These are phyloP conservation scores for Bambusicola thoracicus DNA, from an alignment of 2,113 vertebrate genomes.

Conservation along the genomic window DNA sequence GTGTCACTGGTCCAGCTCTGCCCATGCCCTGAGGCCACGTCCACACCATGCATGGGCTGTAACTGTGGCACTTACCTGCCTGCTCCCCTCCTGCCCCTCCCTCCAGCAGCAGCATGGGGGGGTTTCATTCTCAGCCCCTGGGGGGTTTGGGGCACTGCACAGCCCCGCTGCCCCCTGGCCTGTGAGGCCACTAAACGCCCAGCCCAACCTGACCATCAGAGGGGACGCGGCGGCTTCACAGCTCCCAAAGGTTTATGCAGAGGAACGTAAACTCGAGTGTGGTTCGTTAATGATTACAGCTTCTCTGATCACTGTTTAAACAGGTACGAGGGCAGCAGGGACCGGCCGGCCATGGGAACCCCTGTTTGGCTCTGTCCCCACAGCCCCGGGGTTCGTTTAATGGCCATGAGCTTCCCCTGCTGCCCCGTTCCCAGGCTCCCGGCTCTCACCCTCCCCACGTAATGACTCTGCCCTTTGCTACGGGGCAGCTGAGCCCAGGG, in stretches of 20 bases:
- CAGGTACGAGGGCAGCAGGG: neutral
- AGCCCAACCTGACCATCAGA: rapidly evolving
- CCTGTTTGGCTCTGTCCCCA: neutral
- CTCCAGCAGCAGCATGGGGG: rapidly evolving
- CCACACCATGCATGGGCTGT: neutral
- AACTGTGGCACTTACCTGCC: neutral
- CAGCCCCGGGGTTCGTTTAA: neutral
- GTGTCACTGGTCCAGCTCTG: neutral
- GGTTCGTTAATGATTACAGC: slow-evolving; percentile 49
- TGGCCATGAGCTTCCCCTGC: rapidly evolving
- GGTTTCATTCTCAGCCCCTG: neutral
- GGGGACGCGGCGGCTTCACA: neutral
- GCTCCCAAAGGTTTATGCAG: neutral
- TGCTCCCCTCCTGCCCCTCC: neutral
- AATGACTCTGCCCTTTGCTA: neutral
- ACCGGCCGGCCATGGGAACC: neutral
- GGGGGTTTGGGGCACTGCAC: neutral
- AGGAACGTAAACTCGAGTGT: neutral
- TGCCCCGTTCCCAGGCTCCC: neutral
- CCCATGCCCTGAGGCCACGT: rapidly evolving
- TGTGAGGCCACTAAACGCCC: rapidly evolving
- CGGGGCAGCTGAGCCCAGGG: neutral
- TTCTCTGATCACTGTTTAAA: slow-evolving; percentile 46
- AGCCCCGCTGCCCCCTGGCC: neutral
- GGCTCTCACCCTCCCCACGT: neutral